Evolutionary conservation across 2,113 vertebrate genomes (phyloP).

Genomic region (Desmodus rotundus): DNA sequence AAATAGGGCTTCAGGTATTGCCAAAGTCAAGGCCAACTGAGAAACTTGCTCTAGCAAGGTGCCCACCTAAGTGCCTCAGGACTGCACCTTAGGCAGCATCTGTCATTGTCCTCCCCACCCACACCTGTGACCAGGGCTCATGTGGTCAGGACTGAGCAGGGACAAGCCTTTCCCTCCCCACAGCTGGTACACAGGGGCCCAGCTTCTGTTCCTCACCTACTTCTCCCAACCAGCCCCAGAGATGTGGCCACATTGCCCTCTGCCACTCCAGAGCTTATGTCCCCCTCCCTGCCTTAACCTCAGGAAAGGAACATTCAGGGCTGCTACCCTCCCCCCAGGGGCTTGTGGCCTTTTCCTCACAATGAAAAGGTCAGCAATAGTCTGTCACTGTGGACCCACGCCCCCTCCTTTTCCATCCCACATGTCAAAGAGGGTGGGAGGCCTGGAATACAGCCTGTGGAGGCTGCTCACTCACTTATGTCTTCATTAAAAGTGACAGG

Average conservation of each 20-base stretch:
- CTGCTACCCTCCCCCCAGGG: slow-evolving; percentile 67
- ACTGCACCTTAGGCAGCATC: slow-evolving; percentile 70
- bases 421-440: slow-evolving; percentile 32
- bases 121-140: slow-evolving; percentile 48
- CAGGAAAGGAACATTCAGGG: slow-evolving; percentile 72
- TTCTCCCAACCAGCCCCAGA: slow-evolving; percentile 51
- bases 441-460: slow-evolving; percentile 47
- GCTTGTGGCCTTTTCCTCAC: slow-evolving; percentile 68
- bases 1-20: slow-evolving; percentile 82
- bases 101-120: slow-evolving; percentile 32
- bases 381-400: slow-evolving; percentile 58
- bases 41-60: slow-evolving; percentile 63
- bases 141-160: slow-evolving; percentile 63
- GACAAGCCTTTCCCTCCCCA: slow-evolving; percentile 35
- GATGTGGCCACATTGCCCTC: slow-evolving; percentile 47
- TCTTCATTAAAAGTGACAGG: slow-evolving; percentile 75
- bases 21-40: slow-evolving; percentile 92
- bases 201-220: slow-evolving; percentile 40
- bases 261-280: slow-evolving; percentile 43
- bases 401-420: slow-evolving; percentile 23
- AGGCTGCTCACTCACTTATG: slow-evolving; percentile 55
- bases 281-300: slow-evolving; percentile 63
- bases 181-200: slow-evolving; percentile 60
- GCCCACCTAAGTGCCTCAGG: slow-evolving; percentile 77
- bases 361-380: slow-evolving; percentile 76